Evolutionary conservation across 2,113 vertebrate species (phyloP), one percentile per base, ranked within the genome.

Genomic region (Fukomys damarensis): DNA sequence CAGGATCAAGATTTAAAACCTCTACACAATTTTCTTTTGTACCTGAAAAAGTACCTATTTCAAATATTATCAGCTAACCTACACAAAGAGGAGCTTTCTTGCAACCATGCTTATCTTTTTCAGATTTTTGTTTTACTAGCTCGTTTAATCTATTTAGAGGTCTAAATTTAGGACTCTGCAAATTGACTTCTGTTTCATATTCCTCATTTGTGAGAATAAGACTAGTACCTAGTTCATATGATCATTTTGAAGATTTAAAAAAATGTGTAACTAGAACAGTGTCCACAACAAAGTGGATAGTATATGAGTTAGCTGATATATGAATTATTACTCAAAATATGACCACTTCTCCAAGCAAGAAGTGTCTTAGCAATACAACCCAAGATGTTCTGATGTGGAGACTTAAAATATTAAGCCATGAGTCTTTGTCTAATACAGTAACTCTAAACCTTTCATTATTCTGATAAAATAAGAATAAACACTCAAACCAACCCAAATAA

Each of bases 1-100:
- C 35, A 65, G 63, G 41, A 43, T 94, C 59, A 96, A 94, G 54
- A 92, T 65, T 70, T 59, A 96, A 92, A 96, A 82, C 41, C 38
- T 61, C 17, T 74, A 26, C 74, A 32, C 92, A 81, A 81, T 35
- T 43, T 91, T 82, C 22, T 94, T 83, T 95, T 68, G 59, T 59
- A 83, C 49, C 24, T 87, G 46, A 97, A 96, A 41, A 91, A 93
- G 92, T 65, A 82, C 66, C 38, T 80, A 61, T 46, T 87, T 43
- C 59, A 83, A 90, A 96, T 19, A 46, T 52, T 32, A 79, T 30
- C 9, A 35, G 52, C 19, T 88, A 65, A 89, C 7, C 58, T 43
- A 70, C 30, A 20, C 46, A 83, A 87, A 43, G 56, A 90, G 2
- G 24, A 28, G 16, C 30, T 46, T 86, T 96, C 46, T 90, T 93